phyloP scores from a whole-genome alignment of 2,888 invertebrate species.

The Andrena fulva region DNA sequence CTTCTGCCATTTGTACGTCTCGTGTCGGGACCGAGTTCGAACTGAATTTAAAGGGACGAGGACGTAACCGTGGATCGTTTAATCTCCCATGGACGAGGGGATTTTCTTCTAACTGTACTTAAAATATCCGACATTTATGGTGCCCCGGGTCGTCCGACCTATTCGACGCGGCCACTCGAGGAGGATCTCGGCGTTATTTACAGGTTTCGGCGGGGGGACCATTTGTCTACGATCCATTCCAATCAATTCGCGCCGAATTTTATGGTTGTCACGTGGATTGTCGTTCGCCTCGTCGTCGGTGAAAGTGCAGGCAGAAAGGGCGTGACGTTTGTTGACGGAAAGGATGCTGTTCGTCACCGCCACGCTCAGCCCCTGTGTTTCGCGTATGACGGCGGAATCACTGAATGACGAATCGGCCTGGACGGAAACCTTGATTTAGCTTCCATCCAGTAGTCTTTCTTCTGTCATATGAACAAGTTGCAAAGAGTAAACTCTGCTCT shows the following conservation, averaged over 20 bases:
- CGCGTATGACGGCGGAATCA: conserved; percentile 20
- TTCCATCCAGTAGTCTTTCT: neutral
- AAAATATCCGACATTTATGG: conserved; percentile 10
- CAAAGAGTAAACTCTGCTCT: too few relatives aligned
- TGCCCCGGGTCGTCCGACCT: neutral
- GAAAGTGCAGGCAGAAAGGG: conserved; percentile 12
- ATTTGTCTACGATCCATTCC: conserved; percentile 8
- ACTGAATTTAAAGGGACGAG: conserved; percentile 41
- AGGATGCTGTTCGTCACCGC: conserved; percentile 18
- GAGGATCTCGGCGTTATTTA: neutral
- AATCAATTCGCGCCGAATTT: conserved; percentile 20
- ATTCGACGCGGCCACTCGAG: neutral
- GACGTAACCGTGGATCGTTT: conserved; percentile 25
- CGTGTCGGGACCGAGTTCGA: neutral
- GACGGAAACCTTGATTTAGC: conserved; percentile 4
- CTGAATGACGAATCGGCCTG: conserved; percentile 1
- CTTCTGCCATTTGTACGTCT: conserved; percentile 5
- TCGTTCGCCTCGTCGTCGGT: neutral
- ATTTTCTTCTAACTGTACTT: conserved; percentile 1
- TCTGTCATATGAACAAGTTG: neutral
- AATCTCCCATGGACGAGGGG: neutral
- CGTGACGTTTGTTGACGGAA: conserved; percentile 22
- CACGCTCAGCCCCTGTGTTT: conserved; percentile 17
- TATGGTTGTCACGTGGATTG: conserved; percentile 7
- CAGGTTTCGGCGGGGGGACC: neutral